Percentiles rank a stretch among this genome's conserved stretches.
Evolutionary conservation across 2,113 vertebrate genomes (phyloP).

Genomic region (Gambusia affinis): DNA sequence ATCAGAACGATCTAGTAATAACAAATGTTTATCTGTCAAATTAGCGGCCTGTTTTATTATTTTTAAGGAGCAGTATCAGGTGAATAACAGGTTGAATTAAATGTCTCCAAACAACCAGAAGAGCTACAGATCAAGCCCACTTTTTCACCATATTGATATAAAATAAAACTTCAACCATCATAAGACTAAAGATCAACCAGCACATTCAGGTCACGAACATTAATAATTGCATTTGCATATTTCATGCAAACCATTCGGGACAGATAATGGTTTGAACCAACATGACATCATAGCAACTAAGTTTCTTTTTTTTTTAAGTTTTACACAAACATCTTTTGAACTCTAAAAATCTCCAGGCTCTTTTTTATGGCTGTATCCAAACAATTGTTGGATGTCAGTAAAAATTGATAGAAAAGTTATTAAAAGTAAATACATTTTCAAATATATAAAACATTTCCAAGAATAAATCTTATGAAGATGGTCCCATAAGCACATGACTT

Average conservation of each 20-base stretch:
- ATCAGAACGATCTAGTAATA: not conserved
- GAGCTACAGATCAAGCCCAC: not conserved
- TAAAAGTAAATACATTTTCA: too few relatives aligned
- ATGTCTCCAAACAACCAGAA: not conserved
- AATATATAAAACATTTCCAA: too few relatives aligned
- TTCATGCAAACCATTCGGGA: not conserved
- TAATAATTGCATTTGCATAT: not conserved
- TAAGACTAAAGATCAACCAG: not conserved
- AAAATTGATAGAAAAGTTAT: too few relatives aligned
- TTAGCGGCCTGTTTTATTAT: not conserved
- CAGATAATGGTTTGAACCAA: too few relatives aligned
- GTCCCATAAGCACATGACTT: too few relatives aligned
- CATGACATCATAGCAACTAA: too few relatives aligned
- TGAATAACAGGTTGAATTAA: not conserved
- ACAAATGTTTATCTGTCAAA: not conserved
- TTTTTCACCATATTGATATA: not conserved
- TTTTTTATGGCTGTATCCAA: not conserved
- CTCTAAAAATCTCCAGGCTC: too few relatives aligned
- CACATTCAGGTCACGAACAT: not conserved
- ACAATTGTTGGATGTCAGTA: not conserved
- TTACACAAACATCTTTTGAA: not conserved
- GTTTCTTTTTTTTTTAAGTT: not conserved
- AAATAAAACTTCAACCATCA: not conserved
- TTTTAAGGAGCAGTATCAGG: not conserved
- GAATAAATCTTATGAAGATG: too few relatives aligned